phyloP scores from a whole-genome alignment of 2,113 vertebrate species.

The Halichoerus grypus region DNA sequence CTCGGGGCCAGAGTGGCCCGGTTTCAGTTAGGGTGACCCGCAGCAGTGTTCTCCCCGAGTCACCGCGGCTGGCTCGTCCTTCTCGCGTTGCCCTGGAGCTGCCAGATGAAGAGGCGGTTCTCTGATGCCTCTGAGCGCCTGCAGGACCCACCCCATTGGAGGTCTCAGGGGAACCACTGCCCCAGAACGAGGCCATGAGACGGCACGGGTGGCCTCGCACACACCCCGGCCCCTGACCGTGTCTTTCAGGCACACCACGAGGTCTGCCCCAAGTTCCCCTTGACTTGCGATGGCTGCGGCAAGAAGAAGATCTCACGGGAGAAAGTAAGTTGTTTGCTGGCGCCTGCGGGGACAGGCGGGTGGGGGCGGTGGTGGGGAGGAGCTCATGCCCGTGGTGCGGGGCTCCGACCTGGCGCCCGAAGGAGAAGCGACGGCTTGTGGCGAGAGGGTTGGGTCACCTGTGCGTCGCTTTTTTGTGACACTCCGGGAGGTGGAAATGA shows the following conservation, averaged over 20 bases:
- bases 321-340: constrained; percentile 86
- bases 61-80: background rate
- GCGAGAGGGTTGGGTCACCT: background rate
- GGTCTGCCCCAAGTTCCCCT: constrained; percentile 92
- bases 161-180: background rate
- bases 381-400: background rate
- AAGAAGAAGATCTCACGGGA: constrained; percentile 94
- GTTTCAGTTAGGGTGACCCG: too few species aligned
- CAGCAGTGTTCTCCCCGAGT: background rate
- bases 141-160: background rate
- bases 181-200: background rate
- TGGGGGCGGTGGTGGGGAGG: fast-evolving
- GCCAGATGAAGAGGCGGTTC: background rate
- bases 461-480: background rate
- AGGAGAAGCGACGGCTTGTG: background rate
- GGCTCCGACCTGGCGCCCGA: too few species aligned
- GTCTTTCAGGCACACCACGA: constrained; percentile 91
- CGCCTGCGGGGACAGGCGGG: fast-evolving
- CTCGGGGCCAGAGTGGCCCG: fast-evolving
- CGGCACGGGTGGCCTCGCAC: background rate
- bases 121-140: background rate
- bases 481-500: background rate
- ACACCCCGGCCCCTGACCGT: fast-evolving
- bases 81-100: background rate
- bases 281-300: constrained; percentile 94